Percentiles rank a stretch among this genome's conserved stretches.
Evolutionary conservation across 2,797 vertebrate genomes (phyloP).

Genomic region (Clarias platycephalus): DNA sequence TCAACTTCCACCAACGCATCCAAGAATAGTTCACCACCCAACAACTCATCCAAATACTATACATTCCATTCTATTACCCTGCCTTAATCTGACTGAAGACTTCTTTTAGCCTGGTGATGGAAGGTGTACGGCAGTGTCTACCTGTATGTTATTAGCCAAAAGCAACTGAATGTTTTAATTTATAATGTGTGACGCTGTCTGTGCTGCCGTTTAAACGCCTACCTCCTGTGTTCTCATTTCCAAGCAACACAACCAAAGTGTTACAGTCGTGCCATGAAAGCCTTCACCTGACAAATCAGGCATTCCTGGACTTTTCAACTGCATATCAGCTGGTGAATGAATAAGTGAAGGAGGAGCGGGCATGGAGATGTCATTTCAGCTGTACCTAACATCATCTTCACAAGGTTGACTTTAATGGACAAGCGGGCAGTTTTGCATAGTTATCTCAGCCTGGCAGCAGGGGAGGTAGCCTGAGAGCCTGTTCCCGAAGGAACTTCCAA

Average conservation of each 20-base stretch:
- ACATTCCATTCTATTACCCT: slow-evolving; percentile 1
- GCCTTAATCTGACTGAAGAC: not conserved
- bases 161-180: not conserved
- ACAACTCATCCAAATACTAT: slow-evolving; percentile 20
- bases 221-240: not conserved
- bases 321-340: not conserved
- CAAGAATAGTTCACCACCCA: slow-evolving; percentile 13
- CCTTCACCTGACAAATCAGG: not conserved
- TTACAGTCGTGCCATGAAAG: not conserved
- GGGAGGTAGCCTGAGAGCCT: not conserved
- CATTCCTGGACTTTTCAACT: too few species aligned
- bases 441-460: not conserved
- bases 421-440: not conserved
- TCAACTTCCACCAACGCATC: slow-evolving; percentile 12
- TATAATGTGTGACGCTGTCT: not conserved
- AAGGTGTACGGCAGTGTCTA: not conserved
- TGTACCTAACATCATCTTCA: not conserved
- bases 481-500: not conserved
- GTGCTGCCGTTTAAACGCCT: not conserved
- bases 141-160: slow-evolving; percentile 11
- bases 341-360: not conserved
- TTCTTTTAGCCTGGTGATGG: not conserved
- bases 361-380: not conserved
- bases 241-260: not conserved
- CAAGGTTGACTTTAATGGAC: not conserved